phyloP scores from a whole-genome alignment of 1,140 invertebrate genomes.

The Euwallacea similis region DNA sequence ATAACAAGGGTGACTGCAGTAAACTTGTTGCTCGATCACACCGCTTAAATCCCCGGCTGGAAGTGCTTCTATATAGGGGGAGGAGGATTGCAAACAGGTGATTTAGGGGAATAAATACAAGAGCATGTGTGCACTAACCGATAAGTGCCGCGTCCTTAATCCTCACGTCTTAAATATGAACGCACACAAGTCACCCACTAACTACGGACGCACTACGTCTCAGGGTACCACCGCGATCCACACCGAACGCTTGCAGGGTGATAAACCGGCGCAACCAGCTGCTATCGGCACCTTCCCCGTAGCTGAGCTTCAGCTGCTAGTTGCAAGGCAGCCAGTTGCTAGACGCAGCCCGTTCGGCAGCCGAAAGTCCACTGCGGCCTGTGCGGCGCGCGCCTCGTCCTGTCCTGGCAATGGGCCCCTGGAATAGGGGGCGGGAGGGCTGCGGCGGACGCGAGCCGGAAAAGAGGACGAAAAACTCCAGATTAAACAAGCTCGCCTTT shows the following conservation, averaged over 20 bases:
- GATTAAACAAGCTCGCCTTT: constrained; percentile 20
- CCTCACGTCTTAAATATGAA: background rate
- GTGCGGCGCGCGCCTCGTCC: constrained; percentile 23
- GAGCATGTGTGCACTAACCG: constrained; percentile 1
- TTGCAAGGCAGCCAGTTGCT: constrained; percentile 30
- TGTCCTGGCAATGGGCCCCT: constrained; percentile 18
- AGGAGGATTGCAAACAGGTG: background rate
- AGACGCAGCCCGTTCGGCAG: constrained; percentile 34
- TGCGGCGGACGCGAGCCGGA: constrained; percentile 17
- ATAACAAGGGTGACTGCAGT: background rate
- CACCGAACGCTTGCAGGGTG: background rate
- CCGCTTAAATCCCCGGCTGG: background rate
- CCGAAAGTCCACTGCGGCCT: constrained; percentile 38
- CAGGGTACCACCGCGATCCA: constrained; percentile 1
- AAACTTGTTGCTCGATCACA: background rate
- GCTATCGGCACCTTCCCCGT: constrained; percentile 35
- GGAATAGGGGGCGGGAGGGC: constrained; percentile 1
- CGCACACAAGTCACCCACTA: constrained; percentile 20
- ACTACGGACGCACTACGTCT: constrained; percentile 4
- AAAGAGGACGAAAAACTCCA: constrained; percentile 11
- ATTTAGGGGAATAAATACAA: background rate
- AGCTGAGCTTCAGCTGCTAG: constrained; percentile 38
- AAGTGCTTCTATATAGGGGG: background rate
- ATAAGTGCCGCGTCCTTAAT: background rate
- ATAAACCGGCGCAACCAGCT: constrained; percentile 31